Evolutionary conservation across 2,113 vertebrate genomes (phyloP), one percentile per base, ranked within the genome.

Genomic region (Dendrocopos noguchii): DNA sequence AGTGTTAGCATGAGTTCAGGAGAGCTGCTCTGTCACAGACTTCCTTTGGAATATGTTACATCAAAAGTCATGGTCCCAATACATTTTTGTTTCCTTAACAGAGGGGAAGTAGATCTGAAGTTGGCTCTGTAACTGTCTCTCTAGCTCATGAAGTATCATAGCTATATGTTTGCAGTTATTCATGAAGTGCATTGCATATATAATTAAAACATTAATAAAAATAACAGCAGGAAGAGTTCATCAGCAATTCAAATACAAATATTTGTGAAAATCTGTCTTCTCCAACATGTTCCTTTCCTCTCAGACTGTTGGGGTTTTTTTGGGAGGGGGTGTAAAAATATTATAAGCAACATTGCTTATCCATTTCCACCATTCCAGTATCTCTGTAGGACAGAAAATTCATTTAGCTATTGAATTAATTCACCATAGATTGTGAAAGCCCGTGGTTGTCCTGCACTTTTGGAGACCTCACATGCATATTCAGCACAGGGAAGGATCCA

Each of bases 181-280:
- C 79, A 20, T 59, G 79, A 88, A 96, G 46, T 68, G 34, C 72
- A 72, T 85, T 95, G 89, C 95, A 96, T 92, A 91, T 93, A 94
- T 96, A 95, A 96, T 95, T 96, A 96, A 94, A 94, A 28, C 93
- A 95, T 96, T 94, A 96, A 94, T 96, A 96, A 95, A 95, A 95
- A 96, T 94, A 96, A 92, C 95, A 96, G 95, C 94, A 95, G 95
- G 93, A 94, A 94, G 84, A 83, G 91, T 95, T 96, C 76, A 96
- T 95, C 95, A 96, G 95, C 95, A 95, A 96, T 96, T 95, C 93
- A 94, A 94, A 96, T 94, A 94, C 79, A 93, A 92, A 88, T 90
- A 95, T 94, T 96, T 96, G 93, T 91, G 96, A 96, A 96, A 96
- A 95, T 95, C 95, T 95, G 94, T 95, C 92, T 93, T 95, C 65